These are phyloP conservation scores for Gadus chalcogrammus DNA, from an alignment of 2,113 vertebrate species.

Conservation along the genomic window DNA sequence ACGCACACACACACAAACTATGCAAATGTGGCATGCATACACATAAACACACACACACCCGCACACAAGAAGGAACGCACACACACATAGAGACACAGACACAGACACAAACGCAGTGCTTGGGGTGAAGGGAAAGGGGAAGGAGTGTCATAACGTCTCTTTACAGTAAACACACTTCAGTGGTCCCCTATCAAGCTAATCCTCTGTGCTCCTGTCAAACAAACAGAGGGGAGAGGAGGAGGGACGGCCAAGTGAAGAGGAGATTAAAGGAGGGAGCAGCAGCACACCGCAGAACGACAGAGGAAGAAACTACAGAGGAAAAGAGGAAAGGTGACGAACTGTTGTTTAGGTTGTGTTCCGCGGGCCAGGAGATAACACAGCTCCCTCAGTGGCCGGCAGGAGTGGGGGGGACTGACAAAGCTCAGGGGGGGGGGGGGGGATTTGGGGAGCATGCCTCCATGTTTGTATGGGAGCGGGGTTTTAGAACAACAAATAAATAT, in stretches of 20 bases:
- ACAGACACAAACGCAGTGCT: not conserved
- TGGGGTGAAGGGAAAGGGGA: conserved; percentile 21
- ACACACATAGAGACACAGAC: not conserved
- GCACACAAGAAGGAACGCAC: not conserved
- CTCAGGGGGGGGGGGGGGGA: conserved; percentile 29
- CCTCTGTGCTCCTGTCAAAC: conserved; percentile 55
- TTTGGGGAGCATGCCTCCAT: conserved; percentile 23
- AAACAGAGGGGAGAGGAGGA: conserved; percentile 31
- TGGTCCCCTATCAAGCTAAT: conserved; percentile 53
- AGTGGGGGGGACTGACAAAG: conserved; percentile 18
- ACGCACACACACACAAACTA: not conserved
- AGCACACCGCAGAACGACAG: conserved; percentile 37
- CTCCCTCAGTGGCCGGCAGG: conserved; percentile 17
- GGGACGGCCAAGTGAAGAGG: conserved; percentile 31
- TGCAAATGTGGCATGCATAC: too few relatives aligned
- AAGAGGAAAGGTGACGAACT: conserved; percentile 34
- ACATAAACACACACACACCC: too few relatives aligned
- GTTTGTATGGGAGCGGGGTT: conserved; percentile 29
- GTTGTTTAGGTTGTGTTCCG: conserved; percentile 16
- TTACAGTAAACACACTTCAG: conserved; percentile 64
- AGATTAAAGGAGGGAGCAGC: conserved; percentile 35
- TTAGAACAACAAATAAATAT: conserved; percentile 19
- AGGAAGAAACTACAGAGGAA: conserved; percentile 17
- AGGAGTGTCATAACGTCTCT: conserved; percentile 47
- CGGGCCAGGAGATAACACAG: conserved; percentile 27